A percentile compares a stretch with the other conserved stretches of the same genome.
These are phyloP conservation scores for Troides helena DNA, from an alignment of 2,888 invertebrate species.

Conservation along the genomic window DNA sequence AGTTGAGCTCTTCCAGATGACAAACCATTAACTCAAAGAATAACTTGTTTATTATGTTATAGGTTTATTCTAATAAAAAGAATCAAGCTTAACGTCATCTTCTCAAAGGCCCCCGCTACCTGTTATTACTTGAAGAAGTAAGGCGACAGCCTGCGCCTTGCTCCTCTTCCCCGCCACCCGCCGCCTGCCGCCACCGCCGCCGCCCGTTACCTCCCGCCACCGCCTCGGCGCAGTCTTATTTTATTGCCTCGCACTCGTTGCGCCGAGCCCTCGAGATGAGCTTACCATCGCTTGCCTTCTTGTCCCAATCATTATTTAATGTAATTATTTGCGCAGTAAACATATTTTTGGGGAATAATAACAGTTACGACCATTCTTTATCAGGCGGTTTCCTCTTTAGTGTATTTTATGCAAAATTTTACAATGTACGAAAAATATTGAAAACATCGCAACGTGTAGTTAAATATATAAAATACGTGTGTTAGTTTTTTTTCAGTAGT, in stretches of 20 bases:
- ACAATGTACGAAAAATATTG: slow-evolving; percentile 33
- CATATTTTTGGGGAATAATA: slow-evolving; percentile 64
- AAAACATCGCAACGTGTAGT: slow-evolving; percentile 9
- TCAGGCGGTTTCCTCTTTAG: slow-evolving; percentile 44
- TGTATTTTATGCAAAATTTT: slow-evolving; percentile 40
- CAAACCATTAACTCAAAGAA: not conserved
- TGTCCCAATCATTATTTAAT: slow-evolving; percentile 73
- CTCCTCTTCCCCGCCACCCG: slow-evolving; percentile 8
- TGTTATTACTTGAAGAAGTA: slow-evolving; percentile 37
- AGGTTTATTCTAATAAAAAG: no score
- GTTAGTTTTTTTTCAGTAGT: not conserved
- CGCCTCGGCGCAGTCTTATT: slow-evolving; percentile 55
- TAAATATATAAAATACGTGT: slow-evolving; percentile 1
- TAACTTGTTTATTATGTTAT: not conserved
- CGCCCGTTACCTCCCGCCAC: slow-evolving; percentile 34
- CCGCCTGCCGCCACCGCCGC: not conserved
- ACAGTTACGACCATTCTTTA: slow-evolving; percentile 64
- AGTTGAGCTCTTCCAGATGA: not conserved
- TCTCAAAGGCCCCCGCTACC: slow-evolving; percentile 41
- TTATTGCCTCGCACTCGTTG: slow-evolving; percentile 63
- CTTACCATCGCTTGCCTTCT: slow-evolving; percentile 61
- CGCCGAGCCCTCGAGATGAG: slow-evolving; percentile 71
- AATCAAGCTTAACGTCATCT: not conserved
- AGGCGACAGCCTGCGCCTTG: slow-evolving; percentile 40
- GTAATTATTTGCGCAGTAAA: slow-evolving; percentile 73